A percentile compares a stretch with the other conserved stretches of the same genome.
Evolutionary conservation across 2,797 vertebrate genomes (phyloP).

Genomic region (Morus bassanus): DNA sequence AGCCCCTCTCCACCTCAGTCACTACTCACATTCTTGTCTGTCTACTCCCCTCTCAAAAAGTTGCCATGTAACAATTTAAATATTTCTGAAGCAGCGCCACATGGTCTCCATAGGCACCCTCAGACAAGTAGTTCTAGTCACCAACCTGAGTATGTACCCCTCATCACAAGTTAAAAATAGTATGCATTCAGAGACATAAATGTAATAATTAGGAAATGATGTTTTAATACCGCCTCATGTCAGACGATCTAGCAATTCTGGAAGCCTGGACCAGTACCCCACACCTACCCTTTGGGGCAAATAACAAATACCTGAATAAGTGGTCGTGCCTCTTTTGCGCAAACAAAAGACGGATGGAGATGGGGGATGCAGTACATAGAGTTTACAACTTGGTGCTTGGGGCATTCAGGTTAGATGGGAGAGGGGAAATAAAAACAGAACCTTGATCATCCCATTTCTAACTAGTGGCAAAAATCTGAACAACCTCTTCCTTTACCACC

Average conservation of each 20-base stretch:
- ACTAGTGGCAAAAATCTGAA: background rate
- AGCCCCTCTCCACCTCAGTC: background rate
- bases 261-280: background rate
- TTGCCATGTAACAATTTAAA: background rate
- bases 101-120: background rate
- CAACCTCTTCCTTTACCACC: background rate
- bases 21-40: background rate
- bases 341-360: too few species aligned
- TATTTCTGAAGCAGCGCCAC: background rate
- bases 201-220: background rate
- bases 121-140: background rate
- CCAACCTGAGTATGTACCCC: too few species aligned
- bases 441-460: background rate
- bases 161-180: background rate
- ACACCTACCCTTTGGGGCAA: background rate
- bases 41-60: background rate
- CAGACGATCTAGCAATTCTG: background rate
- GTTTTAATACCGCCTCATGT: background rate
- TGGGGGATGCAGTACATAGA: background rate
- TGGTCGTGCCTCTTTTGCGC: background rate
- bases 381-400: background rate
- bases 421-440: background rate
- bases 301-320: background rate
- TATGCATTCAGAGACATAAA: background rate
- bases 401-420: background rate